Evolutionary conservation across 2,113 vertebrate species (phyloP).

Genomic region (Antigone vipio): DNA sequence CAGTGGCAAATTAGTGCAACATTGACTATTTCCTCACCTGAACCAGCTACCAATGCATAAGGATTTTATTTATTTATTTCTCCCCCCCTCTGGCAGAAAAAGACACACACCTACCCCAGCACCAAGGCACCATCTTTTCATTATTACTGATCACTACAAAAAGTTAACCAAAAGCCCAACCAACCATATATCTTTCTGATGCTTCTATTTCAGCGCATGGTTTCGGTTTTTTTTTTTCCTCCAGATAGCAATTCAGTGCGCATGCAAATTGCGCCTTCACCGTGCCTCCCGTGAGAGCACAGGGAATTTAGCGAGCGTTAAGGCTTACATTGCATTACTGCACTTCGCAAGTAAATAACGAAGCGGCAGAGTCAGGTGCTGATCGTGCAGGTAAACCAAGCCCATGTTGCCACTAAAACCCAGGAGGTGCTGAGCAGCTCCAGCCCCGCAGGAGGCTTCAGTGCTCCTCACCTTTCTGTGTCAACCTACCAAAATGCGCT

Average conservation of each 20-base stretch:
- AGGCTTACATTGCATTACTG: not conserved
- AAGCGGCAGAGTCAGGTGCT: not conserved
- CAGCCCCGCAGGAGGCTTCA: not conserved
- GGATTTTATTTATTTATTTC: not conserved
- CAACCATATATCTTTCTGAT: not conserved
- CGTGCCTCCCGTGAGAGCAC: not conserved
- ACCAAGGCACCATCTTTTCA: not conserved
- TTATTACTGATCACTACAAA: not conserved
- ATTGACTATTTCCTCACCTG: not conserved
- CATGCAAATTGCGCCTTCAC: not conserved
- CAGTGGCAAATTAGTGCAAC: not conserved
- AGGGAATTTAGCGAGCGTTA: not conserved
- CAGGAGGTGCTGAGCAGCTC: not conserved
- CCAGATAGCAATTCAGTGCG: not conserved
- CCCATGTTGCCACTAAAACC: fast-evolving
- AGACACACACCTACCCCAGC: not conserved
- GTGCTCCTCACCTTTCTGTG: not conserved
- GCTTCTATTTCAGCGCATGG: not conserved
- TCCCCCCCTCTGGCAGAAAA: fast-evolving
- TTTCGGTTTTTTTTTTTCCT: too few relatives aligned
- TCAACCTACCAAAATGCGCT: not conserved
- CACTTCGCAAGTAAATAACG: not conserved
- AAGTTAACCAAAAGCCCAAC: not conserved
- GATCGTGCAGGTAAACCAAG: not conserved
- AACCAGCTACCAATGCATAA: not conserved